Evolutionary conservation across 2,888 invertebrate genomes (phyloP), one percentile per base, ranked within the genome.

Genomic region (Metopia argyrocephala): DNA sequence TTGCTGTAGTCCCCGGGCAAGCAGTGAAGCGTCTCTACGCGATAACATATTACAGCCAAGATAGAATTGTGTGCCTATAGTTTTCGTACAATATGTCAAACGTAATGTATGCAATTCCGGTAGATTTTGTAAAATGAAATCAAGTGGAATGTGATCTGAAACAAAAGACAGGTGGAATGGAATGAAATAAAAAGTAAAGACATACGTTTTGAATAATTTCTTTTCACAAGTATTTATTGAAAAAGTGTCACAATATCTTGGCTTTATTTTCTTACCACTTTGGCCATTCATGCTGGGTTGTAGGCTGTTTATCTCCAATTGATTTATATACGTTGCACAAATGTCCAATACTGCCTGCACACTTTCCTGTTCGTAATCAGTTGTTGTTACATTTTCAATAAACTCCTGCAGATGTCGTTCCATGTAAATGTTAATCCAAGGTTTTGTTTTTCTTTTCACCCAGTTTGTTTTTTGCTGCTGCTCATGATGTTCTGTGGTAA

Each of bases 351-450:
- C 82, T 57, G 83, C 82, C 84, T 87, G 87, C 12, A 89, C 86
- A 50, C 84, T 85, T 68, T 91, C 90, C 84, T 86, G 86, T 59
- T 90, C 89, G 79, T 90, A 90, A 84, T 90, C 89, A 83, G 84
- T 85, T 81, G 89, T 86, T 81, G 89, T 87, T 78, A 88, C 84
- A 83, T 88, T 87, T 84, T 91, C 90, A 78, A 91, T 85, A 83
- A 88, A 89, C 86, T 90, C 90, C 82, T 90, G 87, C 82, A 91
- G 86, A 88, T 90, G 89, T 84, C 89, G 89, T 84, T 91, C 90
- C 89, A 91, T 90, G 86, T 89, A 91, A 78, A 89, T 86, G 85
- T 87, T 89, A 86, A 91, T 90, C 91, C 91, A 91, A 62, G 81
- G 84, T 38, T 84, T 84, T 66, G 52, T 65, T 50, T 48, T 69